Evolutionary conservation across 2,888 invertebrate species (phyloP), one percentile per base, ranked within the genome.

Genomic region (Tipula helvola): DNA sequence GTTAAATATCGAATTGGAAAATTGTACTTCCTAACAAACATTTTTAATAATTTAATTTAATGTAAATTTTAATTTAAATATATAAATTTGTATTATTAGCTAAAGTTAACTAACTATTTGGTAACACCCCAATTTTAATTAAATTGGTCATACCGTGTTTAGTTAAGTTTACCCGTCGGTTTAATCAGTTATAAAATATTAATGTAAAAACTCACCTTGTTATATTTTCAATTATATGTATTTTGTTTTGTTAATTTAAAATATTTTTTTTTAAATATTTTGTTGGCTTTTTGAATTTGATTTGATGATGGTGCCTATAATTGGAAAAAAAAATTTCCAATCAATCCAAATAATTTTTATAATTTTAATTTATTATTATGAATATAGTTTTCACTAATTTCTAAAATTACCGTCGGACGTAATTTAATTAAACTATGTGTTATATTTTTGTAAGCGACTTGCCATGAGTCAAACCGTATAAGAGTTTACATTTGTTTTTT

Each of bases 301-400:
- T 84, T 39, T 84, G 84, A 16, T 84, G 84, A 84, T 84, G 84
- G 39, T 84, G 39, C 84, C 84, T 84, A 41, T 39, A 84, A 84
- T 84, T 39, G 36, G 84, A 84, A 84, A 84, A 84, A 13, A 84
- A 84, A 39, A 84, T 84, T 84, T 28, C 71, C 71, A 71, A 71
- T 71, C 18, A 71, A 71, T 71, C 71, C 8, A 71, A 71, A 28
- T 71, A 28, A 13, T 71, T 71, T 71, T 28, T 71, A 3, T 71
- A 28, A 16, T 71, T 71, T 10, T 71, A 71, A 28, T 71, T 5
- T 28, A 28, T 71, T 71, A 71, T 71, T 28, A 39, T 39, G 0
- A n/a, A 28, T 71, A 28, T 39, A 1, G 28, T 71, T 18, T 71
- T 12, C 28, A 71, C 28, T 28, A 71, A 71, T 71, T 18, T 28